A percentile compares a stretch with the other conserved stretches of the same genome.
Evolutionary conservation across 1,140 invertebrate species (phyloP).

Genomic region (Drosophila miranda): DNA sequence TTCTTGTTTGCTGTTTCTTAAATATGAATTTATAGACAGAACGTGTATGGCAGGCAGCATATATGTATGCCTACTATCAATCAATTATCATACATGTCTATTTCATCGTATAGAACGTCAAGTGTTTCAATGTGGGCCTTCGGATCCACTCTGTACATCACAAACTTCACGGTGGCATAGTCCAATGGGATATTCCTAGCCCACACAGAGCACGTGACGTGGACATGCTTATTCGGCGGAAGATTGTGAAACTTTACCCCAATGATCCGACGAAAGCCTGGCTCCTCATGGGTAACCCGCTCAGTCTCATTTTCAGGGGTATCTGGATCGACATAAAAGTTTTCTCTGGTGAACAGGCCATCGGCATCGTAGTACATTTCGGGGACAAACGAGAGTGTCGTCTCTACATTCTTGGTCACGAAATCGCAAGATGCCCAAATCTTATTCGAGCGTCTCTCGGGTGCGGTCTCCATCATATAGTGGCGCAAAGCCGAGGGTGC

Average conservation of each 20-base stretch:
- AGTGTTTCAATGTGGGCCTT: not conserved
- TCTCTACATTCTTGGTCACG: not conserved
- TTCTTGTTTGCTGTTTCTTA: too few species aligned
- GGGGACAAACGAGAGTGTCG: constrained; percentile 35
- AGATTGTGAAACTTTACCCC: constrained; percentile 29
- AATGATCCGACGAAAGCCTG: constrained; percentile 29
- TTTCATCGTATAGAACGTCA: too few species aligned
- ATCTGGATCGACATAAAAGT: not conserved
- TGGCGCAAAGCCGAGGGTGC: constrained; percentile 35
- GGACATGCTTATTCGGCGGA: constrained; percentile 18
- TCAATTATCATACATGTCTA: too few species aligned
- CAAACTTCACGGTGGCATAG: constrained; percentile 20
- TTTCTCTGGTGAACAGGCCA: constrained; percentile 16
- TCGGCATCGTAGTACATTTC: constrained; percentile 25
- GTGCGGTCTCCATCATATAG: constrained; percentile 18
- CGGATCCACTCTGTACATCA: not conserved
- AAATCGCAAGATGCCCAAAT: constrained; percentile 48
- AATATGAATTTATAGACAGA: too few species aligned
- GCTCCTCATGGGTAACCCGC: not conserved
- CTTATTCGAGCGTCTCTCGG: constrained; percentile 35
- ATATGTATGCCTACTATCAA: too few species aligned
- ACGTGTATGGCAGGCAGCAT: too few species aligned
- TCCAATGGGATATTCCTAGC: constrained; percentile 53
- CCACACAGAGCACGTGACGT: constrained; percentile 42
- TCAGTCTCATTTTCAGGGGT: constrained; percentile 25